Base-by-base conservation (phyloP, 1,140 invertebrate species). In the Apis dorsata region DNA sequence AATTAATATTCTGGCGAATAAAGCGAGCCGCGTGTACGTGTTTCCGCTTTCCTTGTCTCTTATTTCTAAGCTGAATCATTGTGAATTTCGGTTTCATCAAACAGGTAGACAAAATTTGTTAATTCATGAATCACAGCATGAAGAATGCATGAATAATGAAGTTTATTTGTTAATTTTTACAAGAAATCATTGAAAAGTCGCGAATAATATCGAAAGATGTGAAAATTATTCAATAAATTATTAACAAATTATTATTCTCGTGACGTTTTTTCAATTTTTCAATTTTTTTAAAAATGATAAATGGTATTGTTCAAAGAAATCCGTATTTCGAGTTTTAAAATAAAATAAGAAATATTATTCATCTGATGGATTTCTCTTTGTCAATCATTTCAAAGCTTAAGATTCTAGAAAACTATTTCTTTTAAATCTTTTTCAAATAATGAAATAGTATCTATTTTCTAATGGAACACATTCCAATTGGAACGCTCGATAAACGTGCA, bases 1-100 rank as follows among this genome's bases (percentile, higher is more conserved):
- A 65, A 83, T 86, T 86, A 86, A 86, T 83, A 86, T 86, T 86
- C 71, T 17, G 24, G 24, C 65, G 72, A 63, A 78, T 59, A 65
- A 73, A 75, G 74, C 57, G 21, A 10, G 34, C 9, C 24, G 34
- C 49, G 49, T 53, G 69, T 78, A 62, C 68, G 55, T 60, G 44
- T 53, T 85, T 72, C 80, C 80, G 80, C 62, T 70, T 81, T 77
- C 74, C 65, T 82, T 24, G 44, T 69, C 13, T 53, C 19, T 44
- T 49, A 21, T 53, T 34, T 19, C 17, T 13, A 21, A 2, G 2
- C 8, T 34, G 63, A 69, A 82, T 55, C 49, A 28, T 11, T n/a
- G 3, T 19, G 24, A 76, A 63, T 55, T 55, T 81, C 24, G 12
- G 4, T n/a, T 7, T 24, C 1, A 62, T 66, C 63, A 10, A 55